phyloP scores from a whole-genome alignment of 1,140 invertebrate genomes.

The Bradysia coprophila region DNA sequence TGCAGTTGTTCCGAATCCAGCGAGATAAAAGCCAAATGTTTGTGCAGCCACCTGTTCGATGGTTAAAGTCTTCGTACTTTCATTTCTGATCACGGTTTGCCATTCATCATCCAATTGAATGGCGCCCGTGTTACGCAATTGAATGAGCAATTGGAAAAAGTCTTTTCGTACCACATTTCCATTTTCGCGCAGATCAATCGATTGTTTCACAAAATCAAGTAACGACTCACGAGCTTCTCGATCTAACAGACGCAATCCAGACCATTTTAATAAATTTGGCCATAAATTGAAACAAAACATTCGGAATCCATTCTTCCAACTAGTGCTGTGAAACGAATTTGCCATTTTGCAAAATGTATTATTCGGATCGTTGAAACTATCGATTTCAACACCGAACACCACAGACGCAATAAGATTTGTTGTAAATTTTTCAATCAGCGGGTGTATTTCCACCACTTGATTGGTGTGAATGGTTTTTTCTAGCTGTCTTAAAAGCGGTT shows the following conservation, averaged over 20 bases:
- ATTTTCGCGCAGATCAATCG: not conserved
- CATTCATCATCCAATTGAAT: not conserved
- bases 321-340: not conserved
- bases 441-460: conserved; percentile 2
- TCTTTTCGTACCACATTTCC: conserved; percentile 5
- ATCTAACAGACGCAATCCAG: conserved; percentile 19
- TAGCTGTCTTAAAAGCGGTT: conserved; percentile 10
- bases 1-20: conserved; percentile 4
- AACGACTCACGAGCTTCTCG: conserved; percentile 20
- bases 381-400: conserved; percentile 21
- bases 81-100: conserved; percentile 10
- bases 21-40: conserved; percentile 7
- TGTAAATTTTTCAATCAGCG: conserved; percentile 11
- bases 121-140: conserved; percentile 3
- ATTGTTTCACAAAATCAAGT: conserved; percentile 4
- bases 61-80: conserved; percentile 1
- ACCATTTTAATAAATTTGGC: conserved; percentile 16
- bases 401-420: conserved; percentile 18
- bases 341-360: conserved; percentile 13
- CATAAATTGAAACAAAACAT: conserved; percentile 20
- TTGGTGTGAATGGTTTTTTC: conserved; percentile 6
- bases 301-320: conserved; percentile 8
- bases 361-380: conserved; percentile 12
- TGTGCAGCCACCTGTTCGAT: conserved; percentile 7
- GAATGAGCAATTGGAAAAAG: conserved; percentile 6